Base-by-base conservation (phyloP, 2,888 invertebrate species). In the Hyposoter dolosus region DNA sequence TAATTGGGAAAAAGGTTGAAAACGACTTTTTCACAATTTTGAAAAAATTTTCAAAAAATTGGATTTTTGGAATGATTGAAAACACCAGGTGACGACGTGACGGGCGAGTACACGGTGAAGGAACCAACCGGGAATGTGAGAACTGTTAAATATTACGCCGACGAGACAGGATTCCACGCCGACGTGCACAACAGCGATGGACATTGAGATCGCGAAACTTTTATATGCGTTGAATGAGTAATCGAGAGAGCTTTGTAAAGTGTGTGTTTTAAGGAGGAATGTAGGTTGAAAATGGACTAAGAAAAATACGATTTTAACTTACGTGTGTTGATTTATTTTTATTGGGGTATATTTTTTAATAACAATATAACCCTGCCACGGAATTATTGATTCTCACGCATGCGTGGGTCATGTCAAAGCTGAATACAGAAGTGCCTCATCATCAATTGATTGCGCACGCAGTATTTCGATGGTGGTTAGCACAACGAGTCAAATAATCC, bases 101-200 rank as follows among this genome's bases (percentile, higher is more conserved):
- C 96, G 95, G 97, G 97, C 93, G 95, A 95, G 23, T 96, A 96
- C 91, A 96, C 96, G 86, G 94, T 96, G 10, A 94, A 96, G 45
- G 96, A 96, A 90, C 96, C 96, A 15, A 96, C 96, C 90, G 96
- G 96, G 90, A 95, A 96, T 76, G 94, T 95, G 91, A 95, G 96
- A 91, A 96, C 96, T 90, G 96, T 96, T 40, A 95, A 96, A 90
- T 96, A 96, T 94, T 95, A 95, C 91, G 96, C 96, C 53, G 96
- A 96, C 89, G 95, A 96, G 88, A 92, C 92, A 91, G 96, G 96
- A 84, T 96, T 96, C 93, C 96, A 96, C 93, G 96, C 96, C 56
- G 92, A 93, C 56, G 94, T 94, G 56, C 90, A 92, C 85, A 94
- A 94, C 88, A 93, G 92, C 85, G 89, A 91, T 60, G 93, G 92